Percentiles rank a stretch among this genome's conserved stretches.
phyloP scores from a whole-genome alignment of 2,888 invertebrate species.

The Ramazzottius varieornatus region DNA sequence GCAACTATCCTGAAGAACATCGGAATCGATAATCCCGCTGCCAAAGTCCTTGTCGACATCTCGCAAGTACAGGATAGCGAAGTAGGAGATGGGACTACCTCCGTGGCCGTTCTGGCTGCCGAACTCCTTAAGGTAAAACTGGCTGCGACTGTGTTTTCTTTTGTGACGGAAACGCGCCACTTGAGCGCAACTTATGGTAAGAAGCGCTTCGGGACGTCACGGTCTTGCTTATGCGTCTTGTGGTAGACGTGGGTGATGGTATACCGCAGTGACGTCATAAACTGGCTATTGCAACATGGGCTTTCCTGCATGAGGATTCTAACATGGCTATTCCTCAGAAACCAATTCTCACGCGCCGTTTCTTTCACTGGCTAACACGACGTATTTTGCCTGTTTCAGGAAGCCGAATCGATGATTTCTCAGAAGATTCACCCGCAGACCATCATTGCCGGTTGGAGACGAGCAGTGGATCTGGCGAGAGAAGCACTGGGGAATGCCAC shows the following conservation, averaged over 20 bases:
- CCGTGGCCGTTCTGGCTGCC: conserved; percentile 74
- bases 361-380: too few relatives aligned
- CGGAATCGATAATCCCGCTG: conserved; percentile 94
- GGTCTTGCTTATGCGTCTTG: too few relatives aligned
- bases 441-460: conserved; percentile 80
- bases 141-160: conserved; percentile 3
- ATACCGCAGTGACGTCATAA: too few relatives aligned
- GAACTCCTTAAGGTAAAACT: conserved; percentile 44
- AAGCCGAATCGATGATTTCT: conserved; percentile 73
- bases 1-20: conserved; percentile 87
- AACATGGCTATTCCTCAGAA: too few relatives aligned
- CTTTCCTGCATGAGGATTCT: too few relatives aligned
- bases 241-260: too few relatives aligned
- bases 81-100: conserved; percentile 99
- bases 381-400: conserved; percentile 28
- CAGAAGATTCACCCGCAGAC: conserved; percentile 94
- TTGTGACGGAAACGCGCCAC: too few relatives aligned
- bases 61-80: conserved; percentile 94
- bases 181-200: too few relatives aligned
- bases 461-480: conserved; percentile 54
- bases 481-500: conserved; percentile 51
- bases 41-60: conserved; percentile 95
- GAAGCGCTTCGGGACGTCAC: too few relatives aligned
- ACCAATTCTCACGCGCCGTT: too few relatives aligned
- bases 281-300: too few relatives aligned